Percentiles rank a stretch among this genome's conserved stretches.
Evolutionary conservation across 2,113 vertebrate genomes (phyloP).

Genomic region (Xiphophorus maculatus): DNA sequence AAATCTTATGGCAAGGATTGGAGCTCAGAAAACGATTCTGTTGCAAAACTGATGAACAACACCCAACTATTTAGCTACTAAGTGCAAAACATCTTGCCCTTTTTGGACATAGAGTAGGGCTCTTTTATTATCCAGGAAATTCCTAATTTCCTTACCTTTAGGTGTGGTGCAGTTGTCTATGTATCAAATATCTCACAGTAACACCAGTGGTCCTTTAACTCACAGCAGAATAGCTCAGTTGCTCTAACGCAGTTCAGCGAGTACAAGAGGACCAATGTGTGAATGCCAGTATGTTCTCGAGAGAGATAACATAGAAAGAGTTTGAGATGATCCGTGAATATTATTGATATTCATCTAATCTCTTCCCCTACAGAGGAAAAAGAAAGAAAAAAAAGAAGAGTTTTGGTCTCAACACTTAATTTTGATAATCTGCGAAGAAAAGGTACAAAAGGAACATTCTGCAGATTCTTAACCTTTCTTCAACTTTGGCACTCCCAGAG

Average conservation of each 20-base stretch:
- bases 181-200: slow-evolving; percentile 74
- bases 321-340: slow-evolving; percentile 64
- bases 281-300: slow-evolving; percentile 28
- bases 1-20: slow-evolving; percentile 22
- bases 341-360: slow-evolving; percentile 71
- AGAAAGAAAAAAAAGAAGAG: slow-evolving; percentile 20
- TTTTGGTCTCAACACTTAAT: slow-evolving; percentile 76
- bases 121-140: slow-evolving; percentile 77
- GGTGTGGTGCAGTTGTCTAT: slow-evolving; percentile 73
- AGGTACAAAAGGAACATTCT: slow-evolving; percentile 79
- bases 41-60: slow-evolving; percentile 18
- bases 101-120: slow-evolving; percentile 57
- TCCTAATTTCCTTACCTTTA: slow-evolving; percentile 74
- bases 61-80: slow-evolving; percentile 67
- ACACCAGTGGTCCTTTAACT: slow-evolving; percentile 60
- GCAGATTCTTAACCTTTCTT: slow-evolving; percentile 79
- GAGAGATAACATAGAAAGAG: slow-evolving; percentile 36
- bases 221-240: slow-evolving; percentile 52
- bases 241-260: slow-evolving; percentile 63
- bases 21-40: slow-evolving; percentile 27
- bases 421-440: slow-evolving; percentile 78
- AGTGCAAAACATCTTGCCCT: slow-evolving; percentile 62
- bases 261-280: slow-evolving; percentile 28
- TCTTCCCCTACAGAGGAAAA: slow-evolving; percentile 50
- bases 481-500: slow-evolving; percentile 78